phyloP scores from a whole-genome alignment of 2,797 vertebrate genomes.

The Syndactyla subalaris region DNA sequence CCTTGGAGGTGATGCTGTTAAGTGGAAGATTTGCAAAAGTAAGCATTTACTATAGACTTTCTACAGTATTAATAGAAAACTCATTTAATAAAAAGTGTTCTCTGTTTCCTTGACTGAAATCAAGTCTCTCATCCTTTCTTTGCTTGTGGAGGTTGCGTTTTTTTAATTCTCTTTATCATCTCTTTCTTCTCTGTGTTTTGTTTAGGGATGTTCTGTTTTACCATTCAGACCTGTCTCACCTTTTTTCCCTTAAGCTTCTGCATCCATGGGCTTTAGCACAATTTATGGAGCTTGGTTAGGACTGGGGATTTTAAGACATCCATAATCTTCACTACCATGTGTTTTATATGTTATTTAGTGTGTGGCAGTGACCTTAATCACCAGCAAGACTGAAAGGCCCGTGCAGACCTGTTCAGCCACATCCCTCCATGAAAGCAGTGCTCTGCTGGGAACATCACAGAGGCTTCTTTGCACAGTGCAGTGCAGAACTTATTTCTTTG shows the following conservation, averaged over 20 bases:
- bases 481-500: conserved; percentile 16
- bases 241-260: not conserved
- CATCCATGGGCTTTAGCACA: not conserved
- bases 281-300: not conserved
- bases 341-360: not conserved
- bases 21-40: conserved; percentile 8
- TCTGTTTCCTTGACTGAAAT: not conserved
- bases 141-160: not conserved
- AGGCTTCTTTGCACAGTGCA: not conserved
- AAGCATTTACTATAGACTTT: not conserved
- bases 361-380: not conserved
- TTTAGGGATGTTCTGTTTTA: not conserved
- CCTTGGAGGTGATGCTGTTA: not conserved
- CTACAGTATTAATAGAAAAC: not conserved
- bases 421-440: not conserved
- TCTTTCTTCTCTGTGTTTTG: not conserved
- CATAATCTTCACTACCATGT: not conserved
- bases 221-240: not conserved
- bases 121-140: not conserved
- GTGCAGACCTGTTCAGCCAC: not conserved
- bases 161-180: not conserved
- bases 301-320: not conserved
- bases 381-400: not conserved
- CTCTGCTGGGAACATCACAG: not conserved
- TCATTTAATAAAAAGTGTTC: not conserved